A percentile compares a stretch with the other conserved stretches of the same genome.
Conservation (phyloP, 2,113 vertebrate species). For the Puntigrus tetrazona region DNA sequence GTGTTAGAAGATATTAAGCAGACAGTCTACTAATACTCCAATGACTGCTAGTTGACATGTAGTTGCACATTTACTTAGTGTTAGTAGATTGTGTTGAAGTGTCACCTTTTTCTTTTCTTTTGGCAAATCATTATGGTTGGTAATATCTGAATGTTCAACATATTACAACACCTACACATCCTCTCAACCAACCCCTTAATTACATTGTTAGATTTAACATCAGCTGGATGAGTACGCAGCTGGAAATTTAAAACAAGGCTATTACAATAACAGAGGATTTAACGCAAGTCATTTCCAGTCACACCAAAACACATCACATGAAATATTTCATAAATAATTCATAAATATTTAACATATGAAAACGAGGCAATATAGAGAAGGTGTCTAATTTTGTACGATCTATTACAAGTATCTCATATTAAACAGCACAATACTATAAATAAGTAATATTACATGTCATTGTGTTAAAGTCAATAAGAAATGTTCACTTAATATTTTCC, state of each 20-base stretch:
- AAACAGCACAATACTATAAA: neutral
- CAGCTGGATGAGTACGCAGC: conserved; percentile 2
- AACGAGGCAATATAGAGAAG: neutral
- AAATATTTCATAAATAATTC: too few relatives aligned
- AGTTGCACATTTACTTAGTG: too few relatives aligned
- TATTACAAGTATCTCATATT: neutral
- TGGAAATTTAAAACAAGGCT: neutral
- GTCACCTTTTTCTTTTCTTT: too few relatives aligned
- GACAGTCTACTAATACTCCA: too few relatives aligned
- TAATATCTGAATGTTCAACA: neutral
- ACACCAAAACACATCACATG: conserved; percentile 8
- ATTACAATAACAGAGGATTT: conserved; percentile 1
- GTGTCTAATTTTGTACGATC: neutral
- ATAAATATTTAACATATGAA: conserved; percentile 19
- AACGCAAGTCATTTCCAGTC: neutral
- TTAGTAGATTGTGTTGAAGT: too few relatives aligned
- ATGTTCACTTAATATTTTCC: neutral
- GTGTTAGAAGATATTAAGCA: too few relatives aligned
- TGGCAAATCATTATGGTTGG: neutral
- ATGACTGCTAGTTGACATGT: too few relatives aligned
- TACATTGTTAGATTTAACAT: conserved; percentile 7
- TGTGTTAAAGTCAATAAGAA: neutral
- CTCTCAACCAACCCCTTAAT: conserved; percentile 4
- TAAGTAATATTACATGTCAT: neutral
- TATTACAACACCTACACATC: conserved; percentile 9